Percentiles rank a stretch among this genome's conserved stretches.
These are phyloP conservation scores for Nowickia ferox DNA, from an alignment of 2,888 invertebrate species.

Conservation along the genomic window DNA sequence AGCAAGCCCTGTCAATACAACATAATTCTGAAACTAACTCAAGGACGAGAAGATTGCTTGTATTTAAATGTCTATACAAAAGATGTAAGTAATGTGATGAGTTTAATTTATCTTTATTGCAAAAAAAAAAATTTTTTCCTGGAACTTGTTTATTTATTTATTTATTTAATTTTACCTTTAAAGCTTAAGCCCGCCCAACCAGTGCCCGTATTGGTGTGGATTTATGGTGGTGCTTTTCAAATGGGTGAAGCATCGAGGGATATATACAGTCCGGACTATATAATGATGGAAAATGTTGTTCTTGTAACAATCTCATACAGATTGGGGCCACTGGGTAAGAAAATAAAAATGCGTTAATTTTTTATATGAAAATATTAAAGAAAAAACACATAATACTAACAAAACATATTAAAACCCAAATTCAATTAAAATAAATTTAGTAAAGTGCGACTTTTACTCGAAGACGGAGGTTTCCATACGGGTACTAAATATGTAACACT, in stretches of 20 bases:
- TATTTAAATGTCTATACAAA: constrained; percentile 84
- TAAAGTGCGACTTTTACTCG: too few species aligned
- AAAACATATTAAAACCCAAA: too few species aligned
- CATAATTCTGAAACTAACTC: constrained; percentile 80
- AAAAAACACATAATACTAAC: neutral
- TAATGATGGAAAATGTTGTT: constrained; percentile 84
- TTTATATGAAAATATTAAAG: neutral
- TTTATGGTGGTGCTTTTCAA: constrained; percentile 84
- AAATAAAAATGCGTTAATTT: neutral
- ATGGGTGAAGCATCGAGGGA: constrained; percentile 83
- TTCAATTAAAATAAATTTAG: too few species aligned
- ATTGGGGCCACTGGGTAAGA: constrained; percentile 83
- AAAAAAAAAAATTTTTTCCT: neutral
- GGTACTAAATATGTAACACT: too few species aligned
- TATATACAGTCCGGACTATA: constrained; percentile 83
- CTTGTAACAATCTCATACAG: constrained; percentile 84
- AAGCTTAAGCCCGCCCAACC: constrained; percentile 78
- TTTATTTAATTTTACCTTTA: constrained; percentile 61
- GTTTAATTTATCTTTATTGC: neutral
- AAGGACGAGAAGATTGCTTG: constrained; percentile 85
- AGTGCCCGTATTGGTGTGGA: constrained; percentile 84
- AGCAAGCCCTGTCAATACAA: constrained; percentile 81
- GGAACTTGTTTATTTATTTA: constrained; percentile 1
- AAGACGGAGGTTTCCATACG: too few species aligned
- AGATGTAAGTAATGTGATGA: constrained; percentile 75